These are phyloP conservation scores for Eurystomus gularis DNA, from an alignment of 2,113 vertebrate species.

Conservation along the genomic window DNA sequence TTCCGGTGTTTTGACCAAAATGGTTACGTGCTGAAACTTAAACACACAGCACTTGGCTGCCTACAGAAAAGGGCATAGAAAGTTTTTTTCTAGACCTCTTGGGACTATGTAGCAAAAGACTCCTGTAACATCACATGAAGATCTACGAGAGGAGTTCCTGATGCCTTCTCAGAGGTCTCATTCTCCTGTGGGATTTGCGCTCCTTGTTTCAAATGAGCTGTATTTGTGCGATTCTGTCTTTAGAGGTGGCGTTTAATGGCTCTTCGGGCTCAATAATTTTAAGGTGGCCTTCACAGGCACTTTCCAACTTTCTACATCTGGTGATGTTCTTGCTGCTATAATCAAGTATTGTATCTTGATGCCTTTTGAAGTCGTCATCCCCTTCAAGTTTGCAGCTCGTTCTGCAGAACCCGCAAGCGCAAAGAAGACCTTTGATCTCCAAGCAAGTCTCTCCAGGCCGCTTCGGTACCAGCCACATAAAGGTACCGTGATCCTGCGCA, in stretches of 20 bases:
- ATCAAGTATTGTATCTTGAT: neutral
- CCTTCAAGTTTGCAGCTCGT: conserved; percentile 78
- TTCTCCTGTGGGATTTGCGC: neutral
- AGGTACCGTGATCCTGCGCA: conserved; percentile 65
- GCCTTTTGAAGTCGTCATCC: conserved; percentile 71
- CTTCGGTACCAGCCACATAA: conserved; percentile 90
- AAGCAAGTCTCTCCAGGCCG: conserved; percentile 90
- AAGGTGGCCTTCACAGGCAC: neutral
- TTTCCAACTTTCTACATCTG: neutral
- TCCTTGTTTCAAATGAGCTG: neutral
- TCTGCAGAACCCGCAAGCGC: conserved; percentile 69
- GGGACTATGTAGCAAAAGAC: neutral
- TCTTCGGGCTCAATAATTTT: neutral
- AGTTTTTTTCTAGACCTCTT: neutral
- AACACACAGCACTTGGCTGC: neutral
- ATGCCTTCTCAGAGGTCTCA: neutral
- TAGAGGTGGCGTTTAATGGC: neutral
- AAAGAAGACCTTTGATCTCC: conserved; percentile 89
- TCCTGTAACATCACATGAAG: neutral
- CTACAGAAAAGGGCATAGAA: neutral
- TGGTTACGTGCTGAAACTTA: neutral
- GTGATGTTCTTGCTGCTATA: neutral
- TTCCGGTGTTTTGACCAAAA: neutral
- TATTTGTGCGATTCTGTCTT: neutral
- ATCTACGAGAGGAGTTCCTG: neutral